Conservation (phyloP, 2,113 vertebrate genomes). For the human (Homo sapiens) region GRCh38 chr3:141905501-141906000, state of each 20-base stretch:
- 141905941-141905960: not conserved
- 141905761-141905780: not conserved
- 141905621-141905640: not conserved
- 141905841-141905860: not conserved
- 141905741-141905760: not conserved
- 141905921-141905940: not conserved
- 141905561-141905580: not conserved
- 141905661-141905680: not conserved
- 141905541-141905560: not conserved
- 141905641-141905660: not conserved
- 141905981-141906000: too few relatives aligned
- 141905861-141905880: constrained; percentile 26
- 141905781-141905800: constrained; percentile 13
- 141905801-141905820: constrained; percentile 10
- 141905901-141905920: not conserved
- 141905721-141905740: constrained; percentile 20
- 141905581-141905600: not conserved
- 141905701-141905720: not conserved
- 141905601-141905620: not conserved
- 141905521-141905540: not conserved
- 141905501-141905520: not conserved
- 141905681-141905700: not conserved
- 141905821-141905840: not conserved
- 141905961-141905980: too few relatives aligned
- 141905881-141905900: not conserved